Evolutionary conservation across 1,140 invertebrate species (phyloP).

Genomic region (Cydia strobilella): DNA sequence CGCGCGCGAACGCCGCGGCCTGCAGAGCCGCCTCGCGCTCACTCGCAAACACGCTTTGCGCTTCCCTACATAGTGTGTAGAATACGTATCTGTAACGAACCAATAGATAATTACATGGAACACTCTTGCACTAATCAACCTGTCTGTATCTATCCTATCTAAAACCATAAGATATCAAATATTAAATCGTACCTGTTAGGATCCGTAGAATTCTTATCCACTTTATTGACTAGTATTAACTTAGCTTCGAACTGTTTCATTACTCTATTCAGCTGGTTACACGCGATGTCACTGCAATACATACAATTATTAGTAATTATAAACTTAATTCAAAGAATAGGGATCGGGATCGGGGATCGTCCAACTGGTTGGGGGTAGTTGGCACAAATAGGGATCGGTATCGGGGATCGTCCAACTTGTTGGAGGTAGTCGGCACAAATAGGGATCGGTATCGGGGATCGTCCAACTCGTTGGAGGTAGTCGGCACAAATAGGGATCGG

Average conservation of each 20-base stretch:
- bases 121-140: too few relatives aligned
- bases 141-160: conserved; percentile 43
- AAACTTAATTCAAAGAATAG: neutral
- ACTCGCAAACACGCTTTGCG: conserved; percentile 89
- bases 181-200: conserved; percentile 19
- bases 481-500: too few relatives aligned
- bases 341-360: too few relatives aligned
- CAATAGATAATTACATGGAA: too few relatives aligned
- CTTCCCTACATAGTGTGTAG: conserved; percentile 87
- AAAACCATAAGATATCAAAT: too few relatives aligned
- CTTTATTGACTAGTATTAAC: conserved; percentile 45
- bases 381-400: too few relatives aligned
- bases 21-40: conserved; percentile 90
- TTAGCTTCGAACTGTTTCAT: conserved; percentile 51
- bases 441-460: too few relatives aligned
- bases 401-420: too few relatives aligned
- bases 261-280: conserved; percentile 61
- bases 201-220: conserved; percentile 38
- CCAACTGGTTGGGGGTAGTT: too few relatives aligned
- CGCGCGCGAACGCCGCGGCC: conserved; percentile 89
- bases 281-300: conserved; percentile 59
- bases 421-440: too few relatives aligned
- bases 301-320: neutral
- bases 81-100: conserved; percentile 77
- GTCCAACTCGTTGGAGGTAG: too few relatives aligned